phyloP scores from a whole-genome alignment of 2,113 vertebrate genomes.

The Paedocypris sp. region DNA sequence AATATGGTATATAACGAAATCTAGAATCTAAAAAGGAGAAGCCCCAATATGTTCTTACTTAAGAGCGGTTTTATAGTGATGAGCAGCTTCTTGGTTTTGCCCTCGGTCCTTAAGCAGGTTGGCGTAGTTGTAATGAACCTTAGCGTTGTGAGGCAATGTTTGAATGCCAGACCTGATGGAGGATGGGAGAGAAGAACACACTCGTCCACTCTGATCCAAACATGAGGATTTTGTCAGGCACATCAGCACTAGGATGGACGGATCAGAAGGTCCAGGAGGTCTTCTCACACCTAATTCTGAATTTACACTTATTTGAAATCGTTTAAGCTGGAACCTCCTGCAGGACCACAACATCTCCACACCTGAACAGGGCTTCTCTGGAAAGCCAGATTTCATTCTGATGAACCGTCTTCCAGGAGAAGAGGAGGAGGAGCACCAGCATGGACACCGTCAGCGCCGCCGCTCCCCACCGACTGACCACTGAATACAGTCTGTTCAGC shows the following conservation, averaged over 20 bases:
- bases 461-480: conserved; percentile 69
- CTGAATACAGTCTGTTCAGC: conserved; percentile 66
- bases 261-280: too few species aligned
- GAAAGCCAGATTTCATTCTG: conserved; percentile 94
- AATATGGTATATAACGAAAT: too few species aligned
- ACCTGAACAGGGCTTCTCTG: conserved; percentile 91
- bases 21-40: too few species aligned
- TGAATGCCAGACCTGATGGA: conserved; percentile 81
- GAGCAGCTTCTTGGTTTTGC: conserved; percentile 73
- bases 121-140: conserved; percentile 98
- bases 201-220: too few species aligned
- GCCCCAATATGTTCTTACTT: conserved; percentile 38
- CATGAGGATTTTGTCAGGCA: too few species aligned
- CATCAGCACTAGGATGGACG: too few species aligned
- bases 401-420: conserved; percentile 86
- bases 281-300: too few species aligned
- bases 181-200: not conserved
- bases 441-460: conserved; percentile 61
- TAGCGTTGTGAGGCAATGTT: conserved; percentile 93
- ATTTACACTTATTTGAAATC: too few species aligned
- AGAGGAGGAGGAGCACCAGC: conserved; percentile 76
- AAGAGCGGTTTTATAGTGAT: conserved; percentile 84
- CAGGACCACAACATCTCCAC: not conserved
- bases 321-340: not conserved
- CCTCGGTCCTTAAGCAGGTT: conserved; percentile 92